phyloP scores from a whole-genome alignment of 2,888 invertebrate genomes.

The Pomacea canaliculata region DNA sequence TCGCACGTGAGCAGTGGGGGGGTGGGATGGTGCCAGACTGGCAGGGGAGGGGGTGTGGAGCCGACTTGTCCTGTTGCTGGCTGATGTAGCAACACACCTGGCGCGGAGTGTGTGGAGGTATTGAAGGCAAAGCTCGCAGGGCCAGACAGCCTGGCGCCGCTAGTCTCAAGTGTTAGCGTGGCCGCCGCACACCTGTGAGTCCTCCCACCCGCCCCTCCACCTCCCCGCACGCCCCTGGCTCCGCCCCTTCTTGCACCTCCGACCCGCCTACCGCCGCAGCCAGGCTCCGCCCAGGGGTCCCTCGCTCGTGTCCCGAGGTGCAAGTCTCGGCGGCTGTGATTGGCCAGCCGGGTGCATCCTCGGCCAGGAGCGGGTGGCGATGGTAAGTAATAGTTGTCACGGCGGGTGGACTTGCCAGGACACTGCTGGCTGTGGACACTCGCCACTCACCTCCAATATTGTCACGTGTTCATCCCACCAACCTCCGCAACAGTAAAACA shows the following conservation, averaged over 20 bases:
- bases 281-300: not conserved
- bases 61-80: not conserved
- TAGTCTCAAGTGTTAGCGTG: slow-evolving; percentile 1
- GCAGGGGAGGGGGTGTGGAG: too few species aligned
- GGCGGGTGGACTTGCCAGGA: too few species aligned
- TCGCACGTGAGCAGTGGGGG: too few species aligned
- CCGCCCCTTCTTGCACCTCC: not conserved
- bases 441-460: too few species aligned
- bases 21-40: too few species aligned
- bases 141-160: not conserved
- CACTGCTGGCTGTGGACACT: too few species aligned
- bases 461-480: too few species aligned
- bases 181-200: not conserved
- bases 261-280: not conserved
- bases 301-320: not conserved
- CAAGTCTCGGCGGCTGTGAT: not conserved
- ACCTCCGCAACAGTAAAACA: too few species aligned
- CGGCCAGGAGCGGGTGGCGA: too few species aligned
- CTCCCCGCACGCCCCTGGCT: not conserved
- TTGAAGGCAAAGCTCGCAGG: not conserved
- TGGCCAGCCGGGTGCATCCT: not conserved
- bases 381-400: too few species aligned
- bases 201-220: not conserved
- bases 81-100: not conserved
- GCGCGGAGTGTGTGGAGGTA: slow-evolving; percentile 1